Evolutionary conservation across 2,113 vertebrate species (phyloP).

Genomic region (Pelobates fuscus): DNA sequence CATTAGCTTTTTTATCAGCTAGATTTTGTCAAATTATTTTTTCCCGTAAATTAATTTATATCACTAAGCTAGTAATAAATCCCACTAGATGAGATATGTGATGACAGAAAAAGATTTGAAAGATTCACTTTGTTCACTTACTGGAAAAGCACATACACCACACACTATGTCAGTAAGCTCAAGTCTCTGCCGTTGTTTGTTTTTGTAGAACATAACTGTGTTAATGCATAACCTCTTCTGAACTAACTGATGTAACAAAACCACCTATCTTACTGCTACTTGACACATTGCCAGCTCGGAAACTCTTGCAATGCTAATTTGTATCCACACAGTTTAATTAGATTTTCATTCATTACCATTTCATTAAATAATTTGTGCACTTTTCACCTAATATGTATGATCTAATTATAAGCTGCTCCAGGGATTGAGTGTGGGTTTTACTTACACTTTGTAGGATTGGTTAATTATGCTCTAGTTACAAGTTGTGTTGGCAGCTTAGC

Average conservation of each 20-base stretch:
- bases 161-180: background rate
- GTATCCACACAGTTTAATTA: conserved; percentile 40
- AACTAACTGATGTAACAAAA: background rate
- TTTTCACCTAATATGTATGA: conserved; percentile 48
- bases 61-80: too few relatives aligned
- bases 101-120: too few relatives aligned
- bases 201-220: background rate
- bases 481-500: conserved; percentile 30
- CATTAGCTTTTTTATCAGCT: too few relatives aligned
- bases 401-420: conserved; percentile 43
- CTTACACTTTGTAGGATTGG: conserved; percentile 36
- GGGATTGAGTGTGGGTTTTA: conserved; percentile 40
- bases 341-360: conserved; percentile 44
- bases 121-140: too few relatives aligned
- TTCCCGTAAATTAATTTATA: too few relatives aligned
- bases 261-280: background rate
- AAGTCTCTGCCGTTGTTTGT: too few relatives aligned
- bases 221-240: background rate
- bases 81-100: too few relatives aligned
- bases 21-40: too few relatives aligned
- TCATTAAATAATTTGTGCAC: conserved; percentile 48
- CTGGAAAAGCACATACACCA: background rate
- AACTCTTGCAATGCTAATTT: conserved; percentile 41
- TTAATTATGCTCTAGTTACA: conserved; percentile 42
- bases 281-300: conserved; percentile 34